Evolutionary conservation across 2,888 invertebrate species (phyloP).

Genomic region (Galeruca laticollis): DNA sequence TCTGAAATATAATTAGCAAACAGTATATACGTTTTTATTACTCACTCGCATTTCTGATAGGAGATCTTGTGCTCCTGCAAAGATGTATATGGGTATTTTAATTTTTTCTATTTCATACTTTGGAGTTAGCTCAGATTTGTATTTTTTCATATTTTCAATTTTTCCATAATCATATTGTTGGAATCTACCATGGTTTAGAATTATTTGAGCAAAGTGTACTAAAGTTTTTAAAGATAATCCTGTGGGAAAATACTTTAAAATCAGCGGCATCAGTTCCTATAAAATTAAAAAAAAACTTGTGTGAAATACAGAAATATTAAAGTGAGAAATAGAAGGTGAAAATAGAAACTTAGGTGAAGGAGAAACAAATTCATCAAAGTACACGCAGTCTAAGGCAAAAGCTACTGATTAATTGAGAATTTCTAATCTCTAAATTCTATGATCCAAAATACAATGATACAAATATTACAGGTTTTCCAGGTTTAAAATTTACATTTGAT

Average conservation of each 20-base stretch:
- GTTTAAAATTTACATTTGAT: too few relatives aligned
- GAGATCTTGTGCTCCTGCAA: conserved; percentile 26
- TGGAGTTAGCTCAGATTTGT: conserved; percentile 30
- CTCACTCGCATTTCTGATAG: conserved; percentile 23
- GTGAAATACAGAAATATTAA: conserved; percentile 25
- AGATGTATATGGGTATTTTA: conserved; percentile 21
- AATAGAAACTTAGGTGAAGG: not conserved
- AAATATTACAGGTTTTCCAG: too few relatives aligned
- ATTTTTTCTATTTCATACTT: conserved; percentile 22
- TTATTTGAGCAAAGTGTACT: conserved; percentile 37
- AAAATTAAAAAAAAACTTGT: too few relatives aligned
- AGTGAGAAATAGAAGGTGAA: not conserved
- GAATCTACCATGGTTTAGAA: conserved; percentile 26
- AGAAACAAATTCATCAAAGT: too few relatives aligned
- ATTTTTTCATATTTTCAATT: conserved; percentile 9
- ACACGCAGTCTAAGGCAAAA: too few relatives aligned
- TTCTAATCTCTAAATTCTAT: too few relatives aligned
- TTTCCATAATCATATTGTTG: conserved; percentile 31
- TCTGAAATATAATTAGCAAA: not conserved
- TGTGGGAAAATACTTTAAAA: conserved; percentile 43
- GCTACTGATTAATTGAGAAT: too few relatives aligned
- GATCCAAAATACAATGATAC: too few relatives aligned
- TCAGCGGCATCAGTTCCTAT: conserved; percentile 47
- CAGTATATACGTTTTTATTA: not conserved
- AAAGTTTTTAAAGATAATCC: conserved; percentile 40